Evolutionary conservation across 1,140 invertebrate genomes (phyloP).

Genomic region (Teleogryllus occipitalis): DNA sequence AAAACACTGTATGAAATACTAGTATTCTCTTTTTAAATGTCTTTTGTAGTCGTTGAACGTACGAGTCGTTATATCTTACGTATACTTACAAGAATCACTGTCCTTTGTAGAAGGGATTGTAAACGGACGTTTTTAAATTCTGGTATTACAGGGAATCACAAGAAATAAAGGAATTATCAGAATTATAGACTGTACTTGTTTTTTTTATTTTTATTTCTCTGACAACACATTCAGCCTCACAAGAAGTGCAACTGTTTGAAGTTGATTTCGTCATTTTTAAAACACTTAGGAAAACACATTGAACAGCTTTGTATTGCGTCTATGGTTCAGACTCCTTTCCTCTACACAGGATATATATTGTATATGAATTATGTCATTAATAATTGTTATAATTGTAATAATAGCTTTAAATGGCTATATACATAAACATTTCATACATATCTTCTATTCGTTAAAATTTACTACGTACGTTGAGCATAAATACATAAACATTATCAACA

Average conservation of each 20-base stretch:
- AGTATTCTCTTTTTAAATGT: too few species aligned
- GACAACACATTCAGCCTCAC: not conserved
- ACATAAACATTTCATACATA: not conserved
- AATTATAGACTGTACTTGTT: too few species aligned
- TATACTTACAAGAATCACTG: too few species aligned
- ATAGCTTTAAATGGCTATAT: not conserved
- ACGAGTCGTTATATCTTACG: too few species aligned
- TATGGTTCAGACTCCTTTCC: not conserved
- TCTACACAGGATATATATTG: not conserved
- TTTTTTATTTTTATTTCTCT: not conserved
- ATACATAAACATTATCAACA: not conserved
- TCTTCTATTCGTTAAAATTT: not conserved
- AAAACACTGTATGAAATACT: too few species aligned
- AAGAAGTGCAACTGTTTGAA: not conserved
- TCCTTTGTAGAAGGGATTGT: too few species aligned
- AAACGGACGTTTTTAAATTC: too few species aligned
- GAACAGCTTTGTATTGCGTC: not conserved
- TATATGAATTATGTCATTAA: not conserved
- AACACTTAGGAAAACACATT: not conserved
- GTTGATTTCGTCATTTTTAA: not conserved
- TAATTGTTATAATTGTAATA: not conserved
- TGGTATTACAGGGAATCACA: too few species aligned
- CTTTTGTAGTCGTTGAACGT: too few species aligned
- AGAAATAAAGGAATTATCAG: too few species aligned
- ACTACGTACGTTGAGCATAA: conserved; percentile 4